Evolutionary conservation across 2,797 vertebrate genomes (phyloP).

Genomic region (Pygocentrus nattereri): DNA sequence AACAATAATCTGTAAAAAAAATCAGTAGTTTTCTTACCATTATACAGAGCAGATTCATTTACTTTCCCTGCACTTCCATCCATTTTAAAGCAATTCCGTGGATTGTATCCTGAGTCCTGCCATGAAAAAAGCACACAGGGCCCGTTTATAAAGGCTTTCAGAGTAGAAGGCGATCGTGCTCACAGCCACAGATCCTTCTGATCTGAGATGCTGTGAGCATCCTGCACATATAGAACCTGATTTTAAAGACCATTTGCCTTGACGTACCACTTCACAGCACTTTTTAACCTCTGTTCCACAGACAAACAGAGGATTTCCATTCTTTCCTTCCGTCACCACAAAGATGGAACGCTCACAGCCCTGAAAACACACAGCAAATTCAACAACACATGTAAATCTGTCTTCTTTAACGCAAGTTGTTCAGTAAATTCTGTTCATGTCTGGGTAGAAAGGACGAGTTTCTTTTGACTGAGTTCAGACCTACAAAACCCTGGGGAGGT

Average conservation of each 20-base stretch:
- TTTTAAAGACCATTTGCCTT: neutral
- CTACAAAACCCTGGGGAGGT: neutral
- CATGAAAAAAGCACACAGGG: neutral
- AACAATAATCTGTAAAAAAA: too few species aligned
- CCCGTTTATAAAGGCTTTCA: neutral
- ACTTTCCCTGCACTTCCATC: neutral
- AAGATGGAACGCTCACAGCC: conserved; percentile 56
- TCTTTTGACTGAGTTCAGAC: too few species aligned
- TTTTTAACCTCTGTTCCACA: conserved; percentile 40
- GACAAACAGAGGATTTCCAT: conserved; percentile 49
- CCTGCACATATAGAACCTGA: neutral
- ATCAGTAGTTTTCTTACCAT: conserved; percentile 64
- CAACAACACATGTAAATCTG: neutral
- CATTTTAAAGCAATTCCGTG: rapidly evolving
- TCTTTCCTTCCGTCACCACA: conserved; percentile 52
- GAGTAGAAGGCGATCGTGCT: neutral
- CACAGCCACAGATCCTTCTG: too few species aligned
- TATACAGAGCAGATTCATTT: conserved; percentile 51
- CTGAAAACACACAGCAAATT: conserved; percentile 48
- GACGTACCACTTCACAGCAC: conserved; percentile 72
- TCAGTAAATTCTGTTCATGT: neutral
- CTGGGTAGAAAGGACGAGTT: too few species aligned
- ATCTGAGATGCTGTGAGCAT: too few species aligned
- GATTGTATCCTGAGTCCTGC: neutral
- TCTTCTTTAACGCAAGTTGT: conserved; percentile 1